Evolutionary conservation across 2,113 vertebrate species (phyloP).

Genomic region (Brachyistius frenatus): DNA sequence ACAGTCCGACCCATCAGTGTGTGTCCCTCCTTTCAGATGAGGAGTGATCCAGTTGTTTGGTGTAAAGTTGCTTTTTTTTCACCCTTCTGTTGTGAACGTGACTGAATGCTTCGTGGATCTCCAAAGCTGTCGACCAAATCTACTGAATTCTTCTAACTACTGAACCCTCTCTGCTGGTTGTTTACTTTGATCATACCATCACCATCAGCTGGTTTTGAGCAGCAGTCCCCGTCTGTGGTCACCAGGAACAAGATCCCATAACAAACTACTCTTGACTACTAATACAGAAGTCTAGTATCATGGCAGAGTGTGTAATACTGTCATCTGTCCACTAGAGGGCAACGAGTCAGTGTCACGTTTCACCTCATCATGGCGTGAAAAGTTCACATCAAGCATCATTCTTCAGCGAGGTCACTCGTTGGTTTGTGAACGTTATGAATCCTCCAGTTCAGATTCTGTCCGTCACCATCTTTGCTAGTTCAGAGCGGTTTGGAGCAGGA

Average conservation of each 20-base stretch:
- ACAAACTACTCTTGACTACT: neutral
- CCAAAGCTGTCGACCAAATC: conserved; percentile 14
- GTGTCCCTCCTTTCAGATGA: neutral
- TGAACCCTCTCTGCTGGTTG: neutral
- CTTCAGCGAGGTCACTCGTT: too few relatives aligned
- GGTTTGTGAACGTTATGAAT: too few relatives aligned
- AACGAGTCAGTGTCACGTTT: too few relatives aligned
- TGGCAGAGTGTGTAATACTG: too few relatives aligned
- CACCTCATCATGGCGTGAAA: too few relatives aligned
- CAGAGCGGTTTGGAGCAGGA: too few relatives aligned
- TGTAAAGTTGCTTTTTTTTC: too few relatives aligned
- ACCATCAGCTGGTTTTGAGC: neutral
- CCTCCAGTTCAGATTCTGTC: too few relatives aligned
- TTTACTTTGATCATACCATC: neutral
- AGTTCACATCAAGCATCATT: too few relatives aligned
- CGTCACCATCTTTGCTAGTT: too few relatives aligned
- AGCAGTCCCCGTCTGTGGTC: neutral
- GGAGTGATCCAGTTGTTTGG: neutral
- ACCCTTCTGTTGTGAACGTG: neutral
- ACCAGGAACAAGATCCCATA: neutral
- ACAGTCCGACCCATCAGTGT: neutral
- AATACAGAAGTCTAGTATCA: too few relatives aligned
- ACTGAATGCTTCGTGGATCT: conserved; percentile 1
- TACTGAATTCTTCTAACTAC: conserved; percentile 24
- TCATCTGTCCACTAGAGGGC: too few relatives aligned